These are phyloP conservation scores for Caranx ignobilis DNA, from an alignment of 2,113 vertebrate species.

Conservation along the genomic window DNA sequence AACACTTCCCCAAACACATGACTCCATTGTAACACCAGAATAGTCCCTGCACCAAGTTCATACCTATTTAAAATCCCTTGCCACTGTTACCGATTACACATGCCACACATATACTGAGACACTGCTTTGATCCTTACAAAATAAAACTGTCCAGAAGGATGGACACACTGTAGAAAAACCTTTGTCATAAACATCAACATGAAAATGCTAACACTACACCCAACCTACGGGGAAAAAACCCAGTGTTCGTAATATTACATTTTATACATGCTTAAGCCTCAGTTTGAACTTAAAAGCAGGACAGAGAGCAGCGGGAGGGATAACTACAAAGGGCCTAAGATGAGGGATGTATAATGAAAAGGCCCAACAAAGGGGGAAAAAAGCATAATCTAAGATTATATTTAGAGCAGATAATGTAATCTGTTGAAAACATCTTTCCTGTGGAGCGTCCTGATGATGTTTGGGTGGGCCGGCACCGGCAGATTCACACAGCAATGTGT, in stretches of 20 bases:
- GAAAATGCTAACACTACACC: too few species aligned
- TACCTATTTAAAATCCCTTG: conserved; percentile 50
- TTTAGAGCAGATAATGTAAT: conserved; percentile 4
- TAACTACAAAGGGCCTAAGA: conserved; percentile 25
- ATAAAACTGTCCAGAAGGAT: conserved; percentile 29
- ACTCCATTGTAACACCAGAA: conserved; percentile 76
- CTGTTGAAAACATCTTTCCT: conserved; percentile 24
- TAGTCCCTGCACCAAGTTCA: conserved; percentile 53
- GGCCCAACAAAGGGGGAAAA: conserved; percentile 5
- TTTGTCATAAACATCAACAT: not conserved
- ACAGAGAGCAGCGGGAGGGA: conserved; percentile 27
- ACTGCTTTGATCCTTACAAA: conserved; percentile 7
- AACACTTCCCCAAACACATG: conserved; percentile 79
- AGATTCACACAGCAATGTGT: conserved; percentile 26
- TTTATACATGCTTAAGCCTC: not conserved
- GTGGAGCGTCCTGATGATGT: conserved; percentile 35
- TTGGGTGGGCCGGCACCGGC: conserved; percentile 29
- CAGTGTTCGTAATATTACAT: not conserved
- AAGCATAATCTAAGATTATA: conserved; percentile 29
- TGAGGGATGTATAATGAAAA: conserved; percentile 9
- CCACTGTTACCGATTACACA: not conserved
- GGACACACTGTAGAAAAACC: not conserved
- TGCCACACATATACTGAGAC: not conserved
- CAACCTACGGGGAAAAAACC: not conserved
- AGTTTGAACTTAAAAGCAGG: conserved; percentile 28